These are phyloP conservation scores for Yasuhikotakia modesta DNA, from an alignment of 2,797 vertebrate genomes.

Conservation along the genomic window DNA sequence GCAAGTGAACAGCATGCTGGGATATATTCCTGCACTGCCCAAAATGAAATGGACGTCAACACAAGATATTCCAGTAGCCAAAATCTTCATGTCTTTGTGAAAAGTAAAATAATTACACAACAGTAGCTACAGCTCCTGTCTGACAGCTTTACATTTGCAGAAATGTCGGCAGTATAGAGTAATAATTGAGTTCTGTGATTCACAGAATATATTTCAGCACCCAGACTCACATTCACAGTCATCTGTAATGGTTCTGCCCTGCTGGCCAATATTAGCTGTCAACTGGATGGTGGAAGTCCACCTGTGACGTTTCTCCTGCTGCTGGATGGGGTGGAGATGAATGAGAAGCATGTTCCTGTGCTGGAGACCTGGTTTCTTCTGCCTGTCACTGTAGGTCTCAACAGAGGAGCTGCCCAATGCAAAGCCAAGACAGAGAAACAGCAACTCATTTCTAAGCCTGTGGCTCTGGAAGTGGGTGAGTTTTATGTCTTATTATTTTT, in stretches of 20 bases:
- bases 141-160: too few relatives aligned
- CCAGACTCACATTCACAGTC: constrained; percentile 70
- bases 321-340: constrained; percentile 58
- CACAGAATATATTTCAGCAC: constrained; percentile 70
- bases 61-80: constrained; percentile 70
- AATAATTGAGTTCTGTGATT: neutral
- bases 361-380: constrained; percentile 67
- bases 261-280: constrained; percentile 71
- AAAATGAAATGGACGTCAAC: constrained; percentile 57
- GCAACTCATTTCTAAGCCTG: constrained; percentile 66
- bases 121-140: too few relatives aligned
- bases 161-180: too few relatives aligned
- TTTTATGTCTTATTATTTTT: too few relatives aligned
- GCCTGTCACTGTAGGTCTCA: constrained; percentile 58
- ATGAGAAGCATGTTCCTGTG: constrained; percentile 45
- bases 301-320: constrained; percentile 69
- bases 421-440: constrained; percentile 64
- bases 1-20: constrained; percentile 67
- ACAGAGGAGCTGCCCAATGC: constrained; percentile 69
- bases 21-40: constrained; percentile 70
- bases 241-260: constrained; percentile 60
- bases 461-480: constrained; percentile 76
- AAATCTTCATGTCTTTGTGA: constrained; percentile 68
- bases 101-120: constrained; percentile 65
- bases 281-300: constrained; percentile 67